A percentile compares a stretch with the other conserved stretches of the same genome.
phyloP scores from a whole-genome alignment of 2,797 vertebrate species.

The Poecile montanus region DNA sequence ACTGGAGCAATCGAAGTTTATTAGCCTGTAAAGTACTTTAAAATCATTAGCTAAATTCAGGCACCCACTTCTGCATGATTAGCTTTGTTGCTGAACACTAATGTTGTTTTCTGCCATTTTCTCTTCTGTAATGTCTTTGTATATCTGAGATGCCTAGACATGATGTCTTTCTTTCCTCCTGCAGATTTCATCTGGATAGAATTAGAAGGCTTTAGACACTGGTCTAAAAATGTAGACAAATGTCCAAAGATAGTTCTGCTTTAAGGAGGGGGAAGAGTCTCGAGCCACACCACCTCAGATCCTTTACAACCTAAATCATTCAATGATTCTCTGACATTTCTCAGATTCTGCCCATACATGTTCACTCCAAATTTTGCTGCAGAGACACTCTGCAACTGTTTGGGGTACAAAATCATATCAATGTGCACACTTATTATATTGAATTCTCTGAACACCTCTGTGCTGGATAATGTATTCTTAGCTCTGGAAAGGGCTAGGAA shows the following conservation, averaged over 20 bases:
- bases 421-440: fast-evolving
- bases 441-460: not conserved
- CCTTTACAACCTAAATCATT: not conserved
- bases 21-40: constrained; percentile 20
- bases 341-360: not conserved
- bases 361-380: not conserved
- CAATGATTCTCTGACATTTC: not conserved
- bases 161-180: not conserved
- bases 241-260: not conserved
- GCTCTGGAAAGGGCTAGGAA: not conserved
- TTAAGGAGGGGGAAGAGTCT: not conserved
- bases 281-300: not conserved
- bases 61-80: not conserved
- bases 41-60: constrained; percentile 37
- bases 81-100: constrained; percentile 5
- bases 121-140: not conserved
- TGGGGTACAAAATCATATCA: not conserved
- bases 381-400: not conserved
- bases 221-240: not conserved
- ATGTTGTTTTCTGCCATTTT: constrained; percentile 21
- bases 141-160: not conserved
- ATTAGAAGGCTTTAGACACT: not conserved
- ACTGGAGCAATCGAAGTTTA: not conserved
- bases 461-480: not conserved
- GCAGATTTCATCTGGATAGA: not conserved